A percentile compares a stretch with the other conserved stretches of the same genome.
Conservation (phyloP, 2,797 vertebrate species). For the Sebastes steindachneri region DNA sequence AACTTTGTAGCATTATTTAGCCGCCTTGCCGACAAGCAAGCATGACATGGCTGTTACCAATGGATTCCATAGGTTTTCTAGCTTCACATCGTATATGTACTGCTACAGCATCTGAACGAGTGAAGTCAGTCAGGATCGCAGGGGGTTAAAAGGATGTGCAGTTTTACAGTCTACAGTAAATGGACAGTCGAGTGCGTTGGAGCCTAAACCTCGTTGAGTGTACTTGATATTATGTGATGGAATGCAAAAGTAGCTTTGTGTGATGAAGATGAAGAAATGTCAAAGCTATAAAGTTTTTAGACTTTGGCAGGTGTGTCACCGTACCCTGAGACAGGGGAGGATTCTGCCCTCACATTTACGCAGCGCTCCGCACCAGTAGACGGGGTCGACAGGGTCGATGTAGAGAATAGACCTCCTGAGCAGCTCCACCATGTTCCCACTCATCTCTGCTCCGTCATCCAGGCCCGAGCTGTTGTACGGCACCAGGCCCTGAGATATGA, state of each 20-base stretch:
- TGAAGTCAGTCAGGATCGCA: too few species aligned
- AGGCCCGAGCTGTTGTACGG: slow-evolving; percentile 68
- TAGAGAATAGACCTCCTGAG: slow-evolving; percentile 70
- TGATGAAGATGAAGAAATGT: background rate
- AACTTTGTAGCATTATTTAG: too few species aligned
- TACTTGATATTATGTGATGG: background rate
- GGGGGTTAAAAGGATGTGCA: background rate
- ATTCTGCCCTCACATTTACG: slow-evolving; percentile 73
- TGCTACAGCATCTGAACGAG: too few species aligned
- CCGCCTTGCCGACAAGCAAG: too few species aligned
- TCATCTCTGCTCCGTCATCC: slow-evolving; percentile 42
- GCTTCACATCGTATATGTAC: too few species aligned
- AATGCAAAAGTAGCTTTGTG: background rate
- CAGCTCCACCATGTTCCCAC: slow-evolving; percentile 73
- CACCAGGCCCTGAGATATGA: slow-evolving; percentile 56
- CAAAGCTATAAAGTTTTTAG: background rate
- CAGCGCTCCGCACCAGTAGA: slow-evolving; percentile 77
- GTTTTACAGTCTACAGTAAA: background rate
- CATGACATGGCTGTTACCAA: too few species aligned
- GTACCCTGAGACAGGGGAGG: slow-evolving; percentile 79
- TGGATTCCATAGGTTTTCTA: too few species aligned
- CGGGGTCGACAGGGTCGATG: slow-evolving; percentile 70
- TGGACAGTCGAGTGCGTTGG: background rate
- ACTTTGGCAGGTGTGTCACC: background rate
- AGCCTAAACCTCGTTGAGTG: background rate